Evolutionary conservation across 2,797 vertebrate genomes (phyloP).

Genomic region (Pterois miles): DNA sequence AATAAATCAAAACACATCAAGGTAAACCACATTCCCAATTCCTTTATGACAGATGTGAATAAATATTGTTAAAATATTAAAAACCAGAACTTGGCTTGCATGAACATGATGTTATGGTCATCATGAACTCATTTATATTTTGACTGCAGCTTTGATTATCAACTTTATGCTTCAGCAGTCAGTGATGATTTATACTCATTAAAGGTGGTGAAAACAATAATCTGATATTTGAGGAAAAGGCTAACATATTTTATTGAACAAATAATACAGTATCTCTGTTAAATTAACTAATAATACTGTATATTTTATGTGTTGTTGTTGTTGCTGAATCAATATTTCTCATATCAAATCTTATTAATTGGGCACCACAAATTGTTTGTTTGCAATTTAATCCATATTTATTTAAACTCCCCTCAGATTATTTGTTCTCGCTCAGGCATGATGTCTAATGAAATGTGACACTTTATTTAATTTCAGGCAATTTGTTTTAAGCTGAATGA

Average conservation of each 20-base stretch:
- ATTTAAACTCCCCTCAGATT: not conserved
- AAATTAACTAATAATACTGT: not conserved
- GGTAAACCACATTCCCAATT: conserved; percentile 74
- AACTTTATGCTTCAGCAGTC: conserved; percentile 35
- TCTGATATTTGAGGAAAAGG: conserved; percentile 5
- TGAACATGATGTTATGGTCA: conserved; percentile 24
- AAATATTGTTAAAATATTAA: conserved; percentile 70
- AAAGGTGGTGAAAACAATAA: conserved; percentile 24
- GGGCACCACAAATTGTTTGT: not conserved
- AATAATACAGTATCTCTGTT: not conserved
- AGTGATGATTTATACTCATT: conserved; percentile 19
- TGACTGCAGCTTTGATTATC: conserved; percentile 41
- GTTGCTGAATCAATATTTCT: conserved; percentile 5
- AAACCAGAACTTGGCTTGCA: conserved; percentile 48
- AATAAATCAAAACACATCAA: conserved; percentile 83
- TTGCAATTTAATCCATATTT: conserved; percentile 20
- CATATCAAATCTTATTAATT: conserved; percentile 5
- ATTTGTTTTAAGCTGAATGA: conserved; percentile 11
- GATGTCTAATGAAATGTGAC: conserved; percentile 32
- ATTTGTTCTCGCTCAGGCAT: not conserved
- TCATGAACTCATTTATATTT: conserved; percentile 21
- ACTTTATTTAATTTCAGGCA: conserved; percentile 15
- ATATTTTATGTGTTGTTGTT: not conserved
- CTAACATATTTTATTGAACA: not conserved
- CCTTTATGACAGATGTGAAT: conserved; percentile 73